Evolutionary conservation across 2,888 invertebrate species (phyloP), one percentile per base, ranked within the genome.

Genomic region (Eilema griseolum): DNA sequence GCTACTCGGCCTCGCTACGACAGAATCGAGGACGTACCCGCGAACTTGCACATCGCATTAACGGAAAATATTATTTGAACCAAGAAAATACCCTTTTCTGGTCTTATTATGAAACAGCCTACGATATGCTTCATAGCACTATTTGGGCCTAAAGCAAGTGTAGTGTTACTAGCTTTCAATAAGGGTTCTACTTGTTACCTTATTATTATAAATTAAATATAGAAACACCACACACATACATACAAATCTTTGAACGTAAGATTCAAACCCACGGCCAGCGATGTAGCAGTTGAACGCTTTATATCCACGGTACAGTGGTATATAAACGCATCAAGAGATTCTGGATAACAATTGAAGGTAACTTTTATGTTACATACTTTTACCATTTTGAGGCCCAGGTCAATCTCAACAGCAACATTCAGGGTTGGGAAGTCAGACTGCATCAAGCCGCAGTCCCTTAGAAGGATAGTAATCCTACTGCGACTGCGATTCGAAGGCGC

Each of bases 21-120:
- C 59, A 24, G 59, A 59, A 59, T 89, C 88, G 90, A 90, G 92
- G 90, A 90, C 86, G 89, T 89, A 88, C 90, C 88, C 88, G 84
- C 86, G 85, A 87, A 90, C 90, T 91, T 89, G 89, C 89, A 86
- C 88, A 83, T 84, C 86, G 89, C 89, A 89, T 91, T 90, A 89
- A 83, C 85, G 84, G 85, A 79, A 81, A 81, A 83, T 83, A 92
- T 90, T 90, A 90, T 90, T 89, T 82, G 66, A 66, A 72, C 84
- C 81, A 87, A 90, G 89, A 88, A 87, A 88, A 86, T 83, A 86
- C 86, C 87, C 86, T 87, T 85, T 83, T 77, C 80, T 72, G 72
- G 72, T 75, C 73, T 74, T 77, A 80, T 79, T 82, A 79, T 83
- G 76, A 82, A 52, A 52, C 16, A 41, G 16, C 7, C 12, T 14